Evolutionary conservation across 2,797 vertebrate species (phyloP).

Genomic region (Oophaga sylvatica): DNA sequence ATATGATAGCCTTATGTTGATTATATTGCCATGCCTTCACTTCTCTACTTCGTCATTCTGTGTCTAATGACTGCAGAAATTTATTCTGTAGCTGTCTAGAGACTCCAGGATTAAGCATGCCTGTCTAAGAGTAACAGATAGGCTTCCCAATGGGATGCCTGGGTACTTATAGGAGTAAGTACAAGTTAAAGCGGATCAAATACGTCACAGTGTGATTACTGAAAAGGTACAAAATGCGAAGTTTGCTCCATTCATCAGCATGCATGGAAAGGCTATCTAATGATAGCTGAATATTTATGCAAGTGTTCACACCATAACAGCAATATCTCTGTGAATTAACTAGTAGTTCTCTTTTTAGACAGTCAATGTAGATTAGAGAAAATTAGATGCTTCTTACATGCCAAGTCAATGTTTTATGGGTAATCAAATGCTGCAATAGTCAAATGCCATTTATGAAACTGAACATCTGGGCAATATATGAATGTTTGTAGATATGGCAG

Average conservation of each 20-base stretch:
- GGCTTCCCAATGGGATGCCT: slow-evolving; percentile 32
- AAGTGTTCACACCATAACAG: slow-evolving; percentile 7
- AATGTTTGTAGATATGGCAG: not conserved
- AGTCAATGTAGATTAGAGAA: not conserved
- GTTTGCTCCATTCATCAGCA: slow-evolving; percentile 2
- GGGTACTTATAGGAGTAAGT: slow-evolving; percentile 37
- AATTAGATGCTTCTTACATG: not conserved
- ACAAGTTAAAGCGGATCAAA: slow-evolving; percentile 34
- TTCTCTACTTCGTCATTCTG: slow-evolving; percentile 50
- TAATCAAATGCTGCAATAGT: not conserved
- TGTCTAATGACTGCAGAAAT: slow-evolving; percentile 49
- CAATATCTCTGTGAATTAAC: slow-evolving; percentile 18
- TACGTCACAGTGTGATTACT: slow-evolving; percentile 2
- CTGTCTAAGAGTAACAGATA: slow-evolving; percentile 56
- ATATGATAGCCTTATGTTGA: slow-evolving; percentile 39
- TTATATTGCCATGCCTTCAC: slow-evolving; percentile 45
- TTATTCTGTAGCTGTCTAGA: slow-evolving; percentile 56
- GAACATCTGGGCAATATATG: not conserved
- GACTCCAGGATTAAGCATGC: slow-evolving; percentile 49
- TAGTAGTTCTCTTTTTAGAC: not conserved
- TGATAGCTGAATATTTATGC: slow-evolving; percentile 43
- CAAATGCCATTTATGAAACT: not conserved
- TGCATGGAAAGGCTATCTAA: slow-evolving; percentile 1
- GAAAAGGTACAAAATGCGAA: not conserved
- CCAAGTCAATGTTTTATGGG: not conserved